A percentile compares a stretch with the other conserved stretches of the same genome.
Conservation (phyloP, 2,888 invertebrate species). For the Aporophyla lueneburgensis region DNA sequence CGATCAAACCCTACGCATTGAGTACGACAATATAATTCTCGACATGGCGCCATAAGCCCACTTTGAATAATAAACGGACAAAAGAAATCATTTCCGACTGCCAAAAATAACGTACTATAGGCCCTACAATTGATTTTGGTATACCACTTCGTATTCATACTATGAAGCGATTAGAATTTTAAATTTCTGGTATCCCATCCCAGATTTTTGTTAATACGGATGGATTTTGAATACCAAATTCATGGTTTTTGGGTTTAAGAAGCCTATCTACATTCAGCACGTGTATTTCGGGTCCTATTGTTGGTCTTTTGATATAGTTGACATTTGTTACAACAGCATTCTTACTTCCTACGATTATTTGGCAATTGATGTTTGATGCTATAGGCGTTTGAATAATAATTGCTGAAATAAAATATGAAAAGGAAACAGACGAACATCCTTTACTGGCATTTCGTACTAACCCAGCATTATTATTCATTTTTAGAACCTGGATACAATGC, state of each 20-base stretch:
- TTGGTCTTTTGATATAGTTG: slow-evolving; percentile 60
- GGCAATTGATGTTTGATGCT: slow-evolving; percentile 42
- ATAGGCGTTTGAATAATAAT: slow-evolving; percentile 50
- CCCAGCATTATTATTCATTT: slow-evolving; percentile 40
- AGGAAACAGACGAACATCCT: slow-evolving; percentile 57
- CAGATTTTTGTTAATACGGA: slow-evolving; percentile 85
- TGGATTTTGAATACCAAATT: slow-evolving; percentile 81
- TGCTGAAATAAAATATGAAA: slow-evolving; percentile 42
- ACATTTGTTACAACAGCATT: slow-evolving; percentile 36
- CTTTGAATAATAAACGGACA: slow-evolving; percentile 74
- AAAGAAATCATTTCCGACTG: slow-evolving; percentile 79
- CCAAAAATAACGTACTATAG: slow-evolving; percentile 72
- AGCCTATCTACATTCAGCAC: slow-evolving; percentile 68
- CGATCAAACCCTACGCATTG: slow-evolving; percentile 56
- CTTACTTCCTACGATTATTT: slow-evolving; percentile 59
- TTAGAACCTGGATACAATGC: slow-evolving; percentile 26
- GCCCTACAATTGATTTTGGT: slow-evolving; percentile 69
- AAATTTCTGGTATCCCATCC: slow-evolving; percentile 76
- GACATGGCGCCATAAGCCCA: slow-evolving; percentile 68
- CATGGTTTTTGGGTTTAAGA: slow-evolving; percentile 69
- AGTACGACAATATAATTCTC: slow-evolving; percentile 66
- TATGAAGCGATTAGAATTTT: slow-evolving; percentile 74
- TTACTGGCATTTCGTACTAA: slow-evolving; percentile 34
- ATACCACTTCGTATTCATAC: slow-evolving; percentile 75
- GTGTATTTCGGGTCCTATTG: slow-evolving; percentile 69